A percentile compares a stretch with the other conserved stretches of the same genome.
These are phyloP conservation scores for Rhagophthalmus giganteus DNA, from an alignment of 2,888 invertebrate genomes.

Conservation along the genomic window DNA sequence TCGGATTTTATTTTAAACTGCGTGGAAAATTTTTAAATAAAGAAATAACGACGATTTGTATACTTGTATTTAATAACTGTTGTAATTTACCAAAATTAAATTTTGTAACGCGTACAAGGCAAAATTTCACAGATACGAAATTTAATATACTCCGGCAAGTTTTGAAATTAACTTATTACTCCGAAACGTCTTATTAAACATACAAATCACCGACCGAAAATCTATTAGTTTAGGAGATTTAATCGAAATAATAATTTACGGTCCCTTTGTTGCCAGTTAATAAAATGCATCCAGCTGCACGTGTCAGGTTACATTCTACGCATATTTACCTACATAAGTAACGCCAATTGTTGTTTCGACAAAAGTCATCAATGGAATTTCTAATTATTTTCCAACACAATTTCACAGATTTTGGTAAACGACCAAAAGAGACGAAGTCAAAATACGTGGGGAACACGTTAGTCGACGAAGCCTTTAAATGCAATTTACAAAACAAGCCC, in stretches of 20 bases:
- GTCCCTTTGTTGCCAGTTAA: slow-evolving; percentile 1
- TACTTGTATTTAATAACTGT: too few relatives aligned
- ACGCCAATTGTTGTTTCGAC: slow-evolving; percentile 1
- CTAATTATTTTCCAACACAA: neutral
- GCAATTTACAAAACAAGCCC: slow-evolving; percentile 2
- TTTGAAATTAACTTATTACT: neutral
- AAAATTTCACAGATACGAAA: neutral
- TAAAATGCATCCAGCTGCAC: slow-evolving; percentile 5
- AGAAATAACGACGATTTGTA: too few relatives aligned
- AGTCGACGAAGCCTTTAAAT: slow-evolving; percentile 4
- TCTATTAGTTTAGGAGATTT: neutral
- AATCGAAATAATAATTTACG: neutral
- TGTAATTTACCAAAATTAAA: neutral
- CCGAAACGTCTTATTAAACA: neutral
- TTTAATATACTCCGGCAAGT: neutral
- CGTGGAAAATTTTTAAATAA: too few relatives aligned
- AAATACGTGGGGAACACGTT: slow-evolving; percentile 2
- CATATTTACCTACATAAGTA: too few relatives aligned
- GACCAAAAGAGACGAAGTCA: neutral
- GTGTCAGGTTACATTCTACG: slow-evolving; percentile 2
- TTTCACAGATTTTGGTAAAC: slow-evolving; percentile 1
- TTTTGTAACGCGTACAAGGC: neutral
- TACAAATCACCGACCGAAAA: neutral
- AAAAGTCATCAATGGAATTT: neutral
- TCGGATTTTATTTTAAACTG: too few relatives aligned